Conservation (phyloP, 2,888 invertebrate genomes). For the Conchocele bisecta region DNA sequence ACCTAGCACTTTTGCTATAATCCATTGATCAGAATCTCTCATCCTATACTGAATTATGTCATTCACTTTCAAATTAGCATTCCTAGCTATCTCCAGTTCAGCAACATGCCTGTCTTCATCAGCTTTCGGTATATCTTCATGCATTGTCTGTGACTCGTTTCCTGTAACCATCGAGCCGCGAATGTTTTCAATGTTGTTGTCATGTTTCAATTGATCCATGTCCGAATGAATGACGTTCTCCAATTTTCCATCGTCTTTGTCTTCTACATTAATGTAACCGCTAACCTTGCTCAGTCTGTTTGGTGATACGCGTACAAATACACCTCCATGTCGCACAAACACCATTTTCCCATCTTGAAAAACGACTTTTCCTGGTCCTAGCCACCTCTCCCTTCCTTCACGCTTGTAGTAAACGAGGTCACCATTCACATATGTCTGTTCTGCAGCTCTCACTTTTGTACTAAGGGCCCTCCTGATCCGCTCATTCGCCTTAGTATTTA, state of each 20-base stretch:
- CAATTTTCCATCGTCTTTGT: too few species aligned
- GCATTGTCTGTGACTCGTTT: too few species aligned
- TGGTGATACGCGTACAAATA: slow-evolving; percentile 60
- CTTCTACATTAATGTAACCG: too few species aligned
- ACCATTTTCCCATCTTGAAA: slow-evolving; percentile 65
- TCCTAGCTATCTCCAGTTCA: too few species aligned
- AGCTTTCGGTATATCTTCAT: too few species aligned
- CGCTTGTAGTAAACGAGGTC: slow-evolving; percentile 61
- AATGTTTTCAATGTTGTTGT: too few species aligned
- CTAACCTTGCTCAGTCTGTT: slow-evolving; percentile 59
- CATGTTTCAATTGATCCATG: too few species aligned
- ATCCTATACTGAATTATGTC: slow-evolving; percentile 27
- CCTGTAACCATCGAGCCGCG: too few species aligned
- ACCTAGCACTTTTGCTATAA: slow-evolving; percentile 12
- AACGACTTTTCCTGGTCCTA: slow-evolving; percentile 58
- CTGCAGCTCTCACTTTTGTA: slow-evolving; percentile 48
- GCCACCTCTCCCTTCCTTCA: slow-evolving; percentile 46
- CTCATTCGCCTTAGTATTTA: slow-evolving; percentile 53
- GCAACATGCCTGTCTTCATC: too few species aligned
- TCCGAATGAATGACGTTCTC: too few species aligned
- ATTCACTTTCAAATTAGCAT: slow-evolving; percentile 29
- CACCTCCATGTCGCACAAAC: slow-evolving; percentile 59
- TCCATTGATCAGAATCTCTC: slow-evolving; percentile 13
- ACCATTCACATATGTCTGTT: slow-evolving; percentile 55
- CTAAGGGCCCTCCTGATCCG: slow-evolving; percentile 53